Conservation (phyloP, 1,140 invertebrate genomes). For the Polypedilum pembai region DNA sequence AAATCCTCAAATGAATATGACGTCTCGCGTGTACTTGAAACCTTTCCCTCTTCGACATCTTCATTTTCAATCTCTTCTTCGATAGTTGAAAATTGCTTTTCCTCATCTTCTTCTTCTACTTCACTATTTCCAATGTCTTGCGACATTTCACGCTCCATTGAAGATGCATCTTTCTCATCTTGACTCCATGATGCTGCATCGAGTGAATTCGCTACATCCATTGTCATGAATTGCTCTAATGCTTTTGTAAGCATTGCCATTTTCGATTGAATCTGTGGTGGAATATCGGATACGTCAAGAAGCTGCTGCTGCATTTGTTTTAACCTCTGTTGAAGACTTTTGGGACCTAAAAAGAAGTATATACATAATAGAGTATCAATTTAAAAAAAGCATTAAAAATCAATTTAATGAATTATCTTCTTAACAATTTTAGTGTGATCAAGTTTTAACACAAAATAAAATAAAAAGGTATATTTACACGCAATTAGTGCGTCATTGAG, state of each 20-base stretch:
- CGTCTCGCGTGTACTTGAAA: background rate
- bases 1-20: conserved; percentile 23
- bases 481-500: no score
- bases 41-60: background rate
- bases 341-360: background rate
- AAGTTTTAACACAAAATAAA: no score
- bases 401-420: no score
- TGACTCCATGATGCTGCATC: conserved; percentile 20
- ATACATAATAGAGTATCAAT: background rate
- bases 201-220: conserved; percentile 13
- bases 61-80: conserved; percentile 8
- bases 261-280: background rate
- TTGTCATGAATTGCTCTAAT: conserved; percentile 23
- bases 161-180: background rate
- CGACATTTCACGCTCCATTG: background rate
- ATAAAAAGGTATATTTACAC: no score
- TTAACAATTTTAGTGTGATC: background rate
- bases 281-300: background rate
- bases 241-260: conserved; percentile 23
- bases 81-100: conserved; percentile 22
- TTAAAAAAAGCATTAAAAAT: no score
- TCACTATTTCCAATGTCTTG: background rate
- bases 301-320: background rate
- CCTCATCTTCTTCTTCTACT: background rate
- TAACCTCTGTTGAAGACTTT: background rate